Base-by-base conservation (phyloP, 2,797 vertebrate genomes). In the Merluccius polli region DNA sequence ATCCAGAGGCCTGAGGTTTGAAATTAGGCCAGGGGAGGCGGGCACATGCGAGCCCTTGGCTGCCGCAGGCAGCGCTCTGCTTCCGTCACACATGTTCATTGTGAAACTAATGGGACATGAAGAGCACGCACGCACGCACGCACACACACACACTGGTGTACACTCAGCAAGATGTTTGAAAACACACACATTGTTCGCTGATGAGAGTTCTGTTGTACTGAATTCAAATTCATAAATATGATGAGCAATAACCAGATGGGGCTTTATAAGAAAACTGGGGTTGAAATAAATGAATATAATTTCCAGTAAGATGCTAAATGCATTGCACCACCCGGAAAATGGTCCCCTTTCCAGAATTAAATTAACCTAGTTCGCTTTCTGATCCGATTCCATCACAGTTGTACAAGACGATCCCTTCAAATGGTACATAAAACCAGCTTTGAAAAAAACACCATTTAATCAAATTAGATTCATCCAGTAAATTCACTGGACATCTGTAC, bases 61-160 rank as follows among this genome's bases (percentile, higher is more conserved):
- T 79, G 88, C 87, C 86, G 75, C 8, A 21, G 83, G 90, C 81
- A 72, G 80, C 32, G 77, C 75, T 86, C 80, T 75, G 76, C 76
- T 87, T 75, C 78, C 83, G 85, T 86, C 86, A 85, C 88, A 91
- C 87, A 82, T 88, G 89, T 84, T 90, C 70, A 5, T 68, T 80
- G 79, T 89, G 79, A 86, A 84, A 84, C 83, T 86, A 87, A 87
- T 88, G 79, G 78, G 75, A 88, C 85, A 89, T 85, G 78, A 87
- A 81, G 44, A 84, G 15, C 76, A 41, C 76, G 79, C 63, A 73
- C 12, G 35, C 73, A 70, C 78, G 79, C 0, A 78, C 44, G 31
- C 29, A 63, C 44, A 18, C 8, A 77, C 73, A 81, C 70, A 16
- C 32, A 24, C 63, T 8, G 2, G 11, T 29, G 32, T 10, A 35